These are phyloP conservation scores for Dioctria rufipes DNA, from an alignment of 2,888 invertebrate species.

Conservation along the genomic window DNA sequence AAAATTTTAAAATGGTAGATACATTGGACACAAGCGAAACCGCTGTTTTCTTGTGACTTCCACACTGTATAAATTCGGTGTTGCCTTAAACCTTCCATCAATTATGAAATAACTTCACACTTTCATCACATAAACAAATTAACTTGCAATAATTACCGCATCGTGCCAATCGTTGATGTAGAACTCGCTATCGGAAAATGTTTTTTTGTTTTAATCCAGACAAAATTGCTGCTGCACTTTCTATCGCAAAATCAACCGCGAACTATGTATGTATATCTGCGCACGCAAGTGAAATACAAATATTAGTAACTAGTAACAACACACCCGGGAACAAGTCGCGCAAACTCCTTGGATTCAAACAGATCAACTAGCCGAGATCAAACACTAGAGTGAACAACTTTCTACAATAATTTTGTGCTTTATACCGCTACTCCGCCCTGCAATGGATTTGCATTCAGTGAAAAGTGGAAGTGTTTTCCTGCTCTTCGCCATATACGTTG, in stretches of 20 bases:
- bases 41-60: no score
- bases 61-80: no score
- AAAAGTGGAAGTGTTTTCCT: constrained; percentile 44
- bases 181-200: neutral
- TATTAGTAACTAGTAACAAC: neutral
- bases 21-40: neutral
- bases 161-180: constrained; percentile 13
- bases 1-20: neutral
- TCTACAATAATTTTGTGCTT: constrained; percentile 68
- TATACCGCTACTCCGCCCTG: constrained; percentile 63
- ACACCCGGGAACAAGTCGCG: neutral
- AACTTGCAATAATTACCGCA: constrained; percentile 44
- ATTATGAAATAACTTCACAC: constrained; percentile 12
- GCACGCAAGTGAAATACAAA: neutral
- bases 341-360: constrained; percentile 9
- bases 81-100: neutral
- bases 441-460: constrained; percentile 42
- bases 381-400: constrained; percentile 69
- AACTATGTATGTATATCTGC: neutral
- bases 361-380: constrained; percentile 59
- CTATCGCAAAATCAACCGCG: neutral
- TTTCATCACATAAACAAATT: neutral
- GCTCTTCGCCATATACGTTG: constrained; percentile 2
- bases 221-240: constrained; percentile 30
- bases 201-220: constrained; percentile 16